Evolutionary conservation across 2,797 vertebrate genomes (phyloP), one percentile per base, ranked within the genome.

Genomic region (Peromyscus attwateri): DNA sequence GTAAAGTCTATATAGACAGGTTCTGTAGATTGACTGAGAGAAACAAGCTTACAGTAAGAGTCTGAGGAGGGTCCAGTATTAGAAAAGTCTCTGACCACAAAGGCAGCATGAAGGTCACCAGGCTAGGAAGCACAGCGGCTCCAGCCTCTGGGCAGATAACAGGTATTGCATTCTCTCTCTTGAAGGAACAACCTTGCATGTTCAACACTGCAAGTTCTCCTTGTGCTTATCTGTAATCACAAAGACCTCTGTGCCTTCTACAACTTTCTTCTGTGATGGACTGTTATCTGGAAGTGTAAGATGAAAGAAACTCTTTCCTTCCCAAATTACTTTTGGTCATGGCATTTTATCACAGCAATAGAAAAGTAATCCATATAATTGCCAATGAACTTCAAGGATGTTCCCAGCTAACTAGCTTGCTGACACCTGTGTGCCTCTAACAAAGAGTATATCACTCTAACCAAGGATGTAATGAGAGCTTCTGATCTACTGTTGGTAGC

Each of bases 391-490:
- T 40, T 40, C n/a, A 62, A 62, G 80, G 3, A 27, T 25, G 3
- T 60, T 62, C 23, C 17, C 40, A 40, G n/a, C 80, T 82, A 25
- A 82, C 80, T 82, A 82, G n/a, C 23, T 16, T 37, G n/a, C 23
- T 62, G 37, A 82, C 34, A 16, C 89, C 55, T 94, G 68, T 37
- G 60, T 95, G 76, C 40, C 25, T 11, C 43, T 31, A 10, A 90
- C 16, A 87, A 71, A 71, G 34, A 70, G 16, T 10, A 2, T 70
- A 75, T 16, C 16, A 4, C 37, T 93, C 31, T 62, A 94, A 70
- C 77, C 85, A 19, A 64, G 95, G 89, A 83, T 34, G 70, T 80
- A 49, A 91, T 4, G 21, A 82, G 62, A 87, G 80, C 49, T 85
- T 49, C 29, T 49, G 43, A 77, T 88, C 81, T 75, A 57, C 40